These are phyloP conservation scores for Melanerpes aurifrons DNA, from an alignment of 2,113 vertebrate genomes.

Conservation along the genomic window DNA sequence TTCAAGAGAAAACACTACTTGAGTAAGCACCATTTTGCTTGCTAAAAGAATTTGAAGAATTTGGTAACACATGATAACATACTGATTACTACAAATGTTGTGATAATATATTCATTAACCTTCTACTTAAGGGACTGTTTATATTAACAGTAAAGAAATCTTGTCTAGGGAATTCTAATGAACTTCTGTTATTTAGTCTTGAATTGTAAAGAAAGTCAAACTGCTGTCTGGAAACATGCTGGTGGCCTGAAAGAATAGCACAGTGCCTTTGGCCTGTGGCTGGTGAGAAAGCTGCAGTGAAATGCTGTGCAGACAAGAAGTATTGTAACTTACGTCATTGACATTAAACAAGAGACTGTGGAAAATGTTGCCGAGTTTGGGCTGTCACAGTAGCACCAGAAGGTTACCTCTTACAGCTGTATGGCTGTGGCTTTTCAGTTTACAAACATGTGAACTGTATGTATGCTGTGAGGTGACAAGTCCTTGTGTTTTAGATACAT, in stretches of 20 bases:
- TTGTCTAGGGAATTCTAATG: neutral
- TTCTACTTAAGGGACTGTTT: neutral
- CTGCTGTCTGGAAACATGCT: neutral
- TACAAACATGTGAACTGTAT: neutral
- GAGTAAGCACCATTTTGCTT: neutral
- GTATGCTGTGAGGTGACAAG: neutral
- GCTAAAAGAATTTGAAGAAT: neutral
- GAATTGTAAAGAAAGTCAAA: neutral
- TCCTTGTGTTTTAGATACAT: neutral
- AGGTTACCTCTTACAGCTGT: neutral
- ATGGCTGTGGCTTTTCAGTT: neutral
- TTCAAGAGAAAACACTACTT: neutral
- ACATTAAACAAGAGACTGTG: neutral
- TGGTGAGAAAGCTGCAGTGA: neutral
- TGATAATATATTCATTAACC: neutral
- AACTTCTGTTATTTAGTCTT: neutral
- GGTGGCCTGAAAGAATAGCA: neutral
- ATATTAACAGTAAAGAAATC: neutral
- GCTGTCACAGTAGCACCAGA: neutral
- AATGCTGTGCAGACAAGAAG: neutral
- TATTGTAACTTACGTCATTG: neutral
- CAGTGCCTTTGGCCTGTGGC: neutral
- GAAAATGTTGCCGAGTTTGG: neutral
- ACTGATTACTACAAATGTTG: neutral
- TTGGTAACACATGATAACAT: neutral